These are phyloP conservation scores for Sarcophaga variegata DNA, from an alignment of 2,888 invertebrate species.

Conservation along the genomic window DNA sequence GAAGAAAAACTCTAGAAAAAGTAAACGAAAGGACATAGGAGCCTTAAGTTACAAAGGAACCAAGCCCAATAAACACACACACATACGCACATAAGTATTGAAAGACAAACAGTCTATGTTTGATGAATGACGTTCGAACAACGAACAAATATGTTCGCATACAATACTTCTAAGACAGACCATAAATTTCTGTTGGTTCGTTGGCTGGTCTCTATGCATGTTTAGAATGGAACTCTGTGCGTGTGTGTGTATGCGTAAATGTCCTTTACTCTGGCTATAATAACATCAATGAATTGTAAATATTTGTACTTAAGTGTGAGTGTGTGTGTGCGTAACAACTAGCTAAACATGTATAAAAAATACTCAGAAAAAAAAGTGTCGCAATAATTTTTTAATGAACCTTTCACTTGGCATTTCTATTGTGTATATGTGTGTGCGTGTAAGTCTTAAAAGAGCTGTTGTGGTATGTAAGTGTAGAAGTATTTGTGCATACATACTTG, in stretches of 20 bases:
- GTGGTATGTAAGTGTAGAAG: not conserved
- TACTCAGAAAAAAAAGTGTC: constrained; percentile 49
- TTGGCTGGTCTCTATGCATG: not conserved
- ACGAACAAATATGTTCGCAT: constrained; percentile 10
- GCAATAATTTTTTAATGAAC: constrained; percentile 65
- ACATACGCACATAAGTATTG: not conserved
- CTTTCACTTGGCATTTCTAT: constrained; percentile 26
- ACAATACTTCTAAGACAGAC: not conserved
- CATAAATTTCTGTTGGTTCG: not conserved
- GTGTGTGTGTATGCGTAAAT: constrained; percentile 8
- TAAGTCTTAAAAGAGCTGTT: not conserved
- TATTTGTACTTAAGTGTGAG: constrained; percentile 47
- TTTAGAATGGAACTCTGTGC: not conserved
- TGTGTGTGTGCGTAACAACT: not conserved
- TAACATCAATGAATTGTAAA: constrained; percentile 64
- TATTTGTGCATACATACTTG: not conserved
- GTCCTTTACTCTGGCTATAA: constrained; percentile 29
- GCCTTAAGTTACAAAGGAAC: constrained; percentile 28
- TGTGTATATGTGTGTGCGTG: not conserved
- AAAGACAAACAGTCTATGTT: constrained; percentile 53
- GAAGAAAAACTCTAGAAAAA: not conserved
- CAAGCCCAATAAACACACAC: constrained; percentile 17
- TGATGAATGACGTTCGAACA: constrained; percentile 53
- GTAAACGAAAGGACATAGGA: constrained; percentile 28
- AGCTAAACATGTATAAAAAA: constrained; percentile 15